Evolutionary conservation across 1,140 invertebrate species (phyloP), one percentile per base, ranked within the genome.

Genomic region (Agrypnia vestita): DNA sequence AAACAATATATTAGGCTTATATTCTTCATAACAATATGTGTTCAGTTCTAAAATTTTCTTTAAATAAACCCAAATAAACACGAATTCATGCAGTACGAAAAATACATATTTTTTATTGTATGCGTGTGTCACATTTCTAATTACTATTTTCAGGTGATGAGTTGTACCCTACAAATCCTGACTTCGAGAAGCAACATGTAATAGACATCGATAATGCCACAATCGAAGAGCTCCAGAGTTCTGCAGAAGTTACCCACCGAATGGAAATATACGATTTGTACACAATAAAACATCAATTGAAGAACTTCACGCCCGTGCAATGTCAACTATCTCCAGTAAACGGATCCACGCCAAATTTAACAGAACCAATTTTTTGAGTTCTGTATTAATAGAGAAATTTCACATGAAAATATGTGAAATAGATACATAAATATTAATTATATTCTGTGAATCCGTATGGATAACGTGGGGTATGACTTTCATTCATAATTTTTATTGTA

Each of bases 231-330:
- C 62, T 83, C 0, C 82, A 83, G 76, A 53, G 80, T 44, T 13
- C 46, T 17, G 79, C 82, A 51, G 49, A 78, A 44, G 61, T 74
- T 43, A 83, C 82, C 11, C 82, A 83, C 47, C n/a, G 82, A 76
- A 83, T 83, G 82, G 82, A 83, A 76, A 21, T 83, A 9, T 79
- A 83, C 56, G 73, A 79, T 79, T 76, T 83, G 13, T 62, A 80
- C 44, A 79, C 59, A 15, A 78, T 83, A 6, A 83, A 79, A 47
- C 59, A 78, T 59, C 61, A 79, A 17, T 72, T 83, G 17, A 83
- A 83, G 73, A 80, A 83, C 55, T 83, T 74, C 76, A 1, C 69
- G 7, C 82, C 79, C 25, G 67, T 79, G 9, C 79, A 80, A 59
- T 55, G 53, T 35, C 82, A 83, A 76, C 53, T 83, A 10, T 80